Percentiles rank a stretch among this genome's conserved stretches.
Evolutionary conservation across 2,797 vertebrate species (phyloP).

Genomic region (Enteromius afrohamiltoni): DNA sequence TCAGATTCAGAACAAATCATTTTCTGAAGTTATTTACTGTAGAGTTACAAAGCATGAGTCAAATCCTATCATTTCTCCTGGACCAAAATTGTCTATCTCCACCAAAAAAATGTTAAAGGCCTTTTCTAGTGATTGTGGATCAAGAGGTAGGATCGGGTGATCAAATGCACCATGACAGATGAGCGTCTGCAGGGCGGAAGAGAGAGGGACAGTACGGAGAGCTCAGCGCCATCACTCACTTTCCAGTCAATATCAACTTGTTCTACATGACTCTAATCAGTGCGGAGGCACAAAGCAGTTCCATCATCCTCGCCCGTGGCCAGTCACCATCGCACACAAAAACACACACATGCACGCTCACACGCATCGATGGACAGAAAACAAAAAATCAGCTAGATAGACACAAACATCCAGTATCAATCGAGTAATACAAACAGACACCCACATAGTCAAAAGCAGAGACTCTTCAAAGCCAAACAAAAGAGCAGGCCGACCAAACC

Average conservation of each 20-base stretch:
- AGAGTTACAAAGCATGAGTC: not conserved
- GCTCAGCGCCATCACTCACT: constrained; percentile 87
- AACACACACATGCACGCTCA: constrained; percentile 26
- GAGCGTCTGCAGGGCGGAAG: constrained; percentile 48
- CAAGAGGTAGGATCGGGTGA: constrained; percentile 49
- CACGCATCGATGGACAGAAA: constrained; percentile 39
- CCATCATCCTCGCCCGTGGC: constrained; percentile 84
- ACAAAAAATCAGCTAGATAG: constrained; percentile 47
- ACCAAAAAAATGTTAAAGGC: constrained; percentile 44
- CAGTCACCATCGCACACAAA: constrained; percentile 73
- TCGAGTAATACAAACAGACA: constrained; percentile 70
- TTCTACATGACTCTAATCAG: constrained; percentile 97
- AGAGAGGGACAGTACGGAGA: constrained; percentile 65
- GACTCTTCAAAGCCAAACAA: constrained; percentile 53
- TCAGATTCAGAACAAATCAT: not conserved
- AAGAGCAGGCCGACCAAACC: constrained; percentile 42
- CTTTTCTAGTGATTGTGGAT: constrained; percentile 39
- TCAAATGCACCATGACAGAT: constrained; percentile 59
- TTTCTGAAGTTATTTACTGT: not conserved
- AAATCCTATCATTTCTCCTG: constrained; percentile 27
- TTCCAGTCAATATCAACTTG: constrained; percentile 92
- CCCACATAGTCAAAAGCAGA: constrained; percentile 55
- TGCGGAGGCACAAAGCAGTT: constrained; percentile 87
- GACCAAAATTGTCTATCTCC: constrained; percentile 27
- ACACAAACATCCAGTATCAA: constrained; percentile 58